Evolutionary conservation across 2,113 vertebrate genomes (phyloP).

Genomic region (Perca schrenkii): DNA sequence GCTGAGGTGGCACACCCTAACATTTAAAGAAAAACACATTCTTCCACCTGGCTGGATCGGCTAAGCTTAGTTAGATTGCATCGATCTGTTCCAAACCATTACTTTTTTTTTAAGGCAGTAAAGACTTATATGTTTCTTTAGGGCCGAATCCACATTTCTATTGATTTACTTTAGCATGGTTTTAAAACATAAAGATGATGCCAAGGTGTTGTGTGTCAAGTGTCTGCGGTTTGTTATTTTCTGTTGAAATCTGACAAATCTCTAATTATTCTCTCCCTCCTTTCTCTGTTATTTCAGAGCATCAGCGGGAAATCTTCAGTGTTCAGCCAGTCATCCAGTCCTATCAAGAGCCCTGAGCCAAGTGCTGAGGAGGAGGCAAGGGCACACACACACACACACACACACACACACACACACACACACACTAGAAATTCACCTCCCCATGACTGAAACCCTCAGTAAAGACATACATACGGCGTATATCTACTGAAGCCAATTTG

Average conservation of each 20-base stretch:
- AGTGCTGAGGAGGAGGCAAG: constrained; percentile 69
- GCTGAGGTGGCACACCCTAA: constrained; percentile 18
- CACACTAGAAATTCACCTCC: neutral
- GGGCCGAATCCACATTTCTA: neutral
- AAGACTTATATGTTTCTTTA: too few relatives aligned
- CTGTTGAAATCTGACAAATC: neutral
- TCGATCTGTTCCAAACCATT: neutral
- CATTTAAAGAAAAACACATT: constrained; percentile 45
- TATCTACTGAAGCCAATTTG: neutral
- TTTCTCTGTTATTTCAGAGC: constrained; percentile 55
- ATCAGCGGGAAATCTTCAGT: constrained; percentile 67
- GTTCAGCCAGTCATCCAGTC: constrained; percentile 78
- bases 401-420: constrained; percentile 9
- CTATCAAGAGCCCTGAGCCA: constrained; percentile 76
- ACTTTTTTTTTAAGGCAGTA: too few relatives aligned
- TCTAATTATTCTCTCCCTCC: neutral
- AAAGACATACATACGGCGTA: too few relatives aligned
- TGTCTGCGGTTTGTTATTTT: neutral
- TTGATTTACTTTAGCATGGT: neutral
- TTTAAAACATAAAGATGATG: neutral
- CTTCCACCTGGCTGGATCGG: constrained; percentile 14
- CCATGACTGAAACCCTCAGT: neutral
- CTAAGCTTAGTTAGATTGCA: neutral
- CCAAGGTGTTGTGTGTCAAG: neutral
- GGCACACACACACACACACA: constrained; percentile 34